Base-by-base conservation (phyloP, 2,888 invertebrate genomes). In the Andricus curvator region DNA sequence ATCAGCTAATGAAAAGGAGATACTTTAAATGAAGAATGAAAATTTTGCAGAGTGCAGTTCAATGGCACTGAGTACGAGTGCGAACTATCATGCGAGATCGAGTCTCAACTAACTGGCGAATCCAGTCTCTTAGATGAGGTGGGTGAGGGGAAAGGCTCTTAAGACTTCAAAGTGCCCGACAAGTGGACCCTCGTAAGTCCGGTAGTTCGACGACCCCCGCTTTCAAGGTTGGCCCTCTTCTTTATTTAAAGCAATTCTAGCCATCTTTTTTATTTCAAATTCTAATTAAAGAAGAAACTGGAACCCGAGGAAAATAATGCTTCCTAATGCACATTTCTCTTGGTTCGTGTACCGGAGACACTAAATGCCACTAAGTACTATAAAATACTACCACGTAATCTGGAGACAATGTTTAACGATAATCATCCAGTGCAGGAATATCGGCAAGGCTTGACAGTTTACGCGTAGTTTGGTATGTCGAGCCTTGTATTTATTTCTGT, bases 171-270 rank as follows among this genome's bases (percentile, higher is more conserved):
- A 82, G 82, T 81, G 68, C 79, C 78, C 81, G 76, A 74, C 74
- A 56, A 51, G 51, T 74, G 74, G 74, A 29, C 74, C 74, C 56
- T 74, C 48, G 48, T 77, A 79, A 82, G 84, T 84, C 86, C 86
- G 86, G 86, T 88, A 87, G 91, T 90, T 91, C 90, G 88, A 90
- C 85, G 91, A 91, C 90, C 89, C 83, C 85, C 83, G 84, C 87
- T 87, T 88, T 89, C 90, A 91, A 90, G 90, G 89, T 83, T 88
- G 86, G 81, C 78, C 86, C 81, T 85, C 88, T 88, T 86, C 88
- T 88, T 17, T 5, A 17, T 17, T 48, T 44, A 15, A 44, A 44
- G 1, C 5, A 48, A 17, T 48, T 17, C 1, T 6, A 48, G 17
- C 17, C 6, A 17, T 48, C 48, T 48, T 17, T 48, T 17, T 17